Evolutionary conservation across 1,140 invertebrate genomes (phyloP).

Genomic region (Phocides pigmalion): DNA sequence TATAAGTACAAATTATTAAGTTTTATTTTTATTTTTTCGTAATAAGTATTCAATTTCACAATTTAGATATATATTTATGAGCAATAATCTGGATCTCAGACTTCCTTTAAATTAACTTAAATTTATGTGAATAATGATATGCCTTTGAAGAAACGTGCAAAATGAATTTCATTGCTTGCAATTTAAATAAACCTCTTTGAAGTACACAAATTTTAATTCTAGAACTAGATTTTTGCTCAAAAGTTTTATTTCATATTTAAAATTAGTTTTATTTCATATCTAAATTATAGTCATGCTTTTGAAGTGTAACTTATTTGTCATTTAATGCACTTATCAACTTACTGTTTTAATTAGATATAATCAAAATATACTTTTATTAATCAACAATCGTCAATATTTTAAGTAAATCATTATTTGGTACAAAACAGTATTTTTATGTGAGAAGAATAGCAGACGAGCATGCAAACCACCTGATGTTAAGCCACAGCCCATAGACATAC

Average conservation of each 20-base stretch:
- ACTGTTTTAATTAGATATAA: no score
- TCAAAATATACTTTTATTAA: no score
- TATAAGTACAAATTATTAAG: not conserved
- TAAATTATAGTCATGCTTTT: not conserved
- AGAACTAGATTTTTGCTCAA: constrained; percentile 7
- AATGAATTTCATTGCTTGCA: not conserved
- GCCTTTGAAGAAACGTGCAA: not conserved
- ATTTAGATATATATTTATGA: not conserved
- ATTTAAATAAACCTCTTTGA: not conserved
- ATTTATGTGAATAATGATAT: not conserved
- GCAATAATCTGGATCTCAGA: not conserved
- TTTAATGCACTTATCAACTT: no score
- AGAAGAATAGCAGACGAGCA: no score
- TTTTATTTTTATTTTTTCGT: not conserved
- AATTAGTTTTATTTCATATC: not conserved
- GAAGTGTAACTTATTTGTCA: constrained; percentile 6
- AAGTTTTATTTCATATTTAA: not conserved
- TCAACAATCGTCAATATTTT: no score
- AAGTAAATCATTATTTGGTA: no score
- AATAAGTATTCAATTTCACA: not conserved
- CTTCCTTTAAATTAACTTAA: not conserved
- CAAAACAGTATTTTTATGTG: no score
- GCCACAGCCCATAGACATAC: no score
- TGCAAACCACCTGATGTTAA: no score
- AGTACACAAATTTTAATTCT: not conserved